A percentile compares a stretch with the other conserved stretches of the same genome.
Conservation (phyloP, 2,113 vertebrate genomes). For the Galbula dea region DNA sequence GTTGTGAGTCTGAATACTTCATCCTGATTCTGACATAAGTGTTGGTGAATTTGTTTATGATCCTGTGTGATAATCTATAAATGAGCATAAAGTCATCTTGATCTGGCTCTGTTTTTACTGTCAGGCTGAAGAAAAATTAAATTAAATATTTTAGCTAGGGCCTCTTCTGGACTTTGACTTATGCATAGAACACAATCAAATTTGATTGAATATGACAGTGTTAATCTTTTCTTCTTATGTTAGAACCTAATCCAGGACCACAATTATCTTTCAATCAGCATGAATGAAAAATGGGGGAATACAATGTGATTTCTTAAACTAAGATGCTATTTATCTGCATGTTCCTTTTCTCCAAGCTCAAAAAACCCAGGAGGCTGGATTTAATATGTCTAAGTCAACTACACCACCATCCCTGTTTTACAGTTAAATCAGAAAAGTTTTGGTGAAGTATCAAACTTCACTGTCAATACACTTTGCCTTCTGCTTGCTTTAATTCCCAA, state of each 20-base stretch:
- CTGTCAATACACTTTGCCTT: neutral
- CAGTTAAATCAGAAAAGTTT: neutral
- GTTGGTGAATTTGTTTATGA: neutral
- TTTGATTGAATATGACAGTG: neutral
- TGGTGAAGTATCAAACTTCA: neutral
- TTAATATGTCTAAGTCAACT: neutral
- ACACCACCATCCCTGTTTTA: neutral
- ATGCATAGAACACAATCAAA: neutral
- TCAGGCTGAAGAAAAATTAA: neutral
- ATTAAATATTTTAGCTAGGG: neutral
- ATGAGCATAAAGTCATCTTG: neutral
- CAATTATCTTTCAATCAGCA: neutral
- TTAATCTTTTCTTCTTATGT: neutral
- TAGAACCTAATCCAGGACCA: neutral
- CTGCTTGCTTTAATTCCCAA: neutral
- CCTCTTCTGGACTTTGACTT: neutral
- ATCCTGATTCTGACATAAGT: neutral
- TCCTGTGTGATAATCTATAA: neutral
- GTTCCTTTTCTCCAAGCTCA: neutral
- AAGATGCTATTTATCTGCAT: neutral
- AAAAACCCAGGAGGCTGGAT: neutral
- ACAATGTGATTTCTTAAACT: neutral
- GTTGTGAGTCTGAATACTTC: neutral
- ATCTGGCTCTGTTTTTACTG: neutral
- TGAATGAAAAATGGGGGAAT: neutral